Evolutionary conservation across 2,888 invertebrate genomes (phyloP).

Genomic region (Tetragnatha montana): DNA sequence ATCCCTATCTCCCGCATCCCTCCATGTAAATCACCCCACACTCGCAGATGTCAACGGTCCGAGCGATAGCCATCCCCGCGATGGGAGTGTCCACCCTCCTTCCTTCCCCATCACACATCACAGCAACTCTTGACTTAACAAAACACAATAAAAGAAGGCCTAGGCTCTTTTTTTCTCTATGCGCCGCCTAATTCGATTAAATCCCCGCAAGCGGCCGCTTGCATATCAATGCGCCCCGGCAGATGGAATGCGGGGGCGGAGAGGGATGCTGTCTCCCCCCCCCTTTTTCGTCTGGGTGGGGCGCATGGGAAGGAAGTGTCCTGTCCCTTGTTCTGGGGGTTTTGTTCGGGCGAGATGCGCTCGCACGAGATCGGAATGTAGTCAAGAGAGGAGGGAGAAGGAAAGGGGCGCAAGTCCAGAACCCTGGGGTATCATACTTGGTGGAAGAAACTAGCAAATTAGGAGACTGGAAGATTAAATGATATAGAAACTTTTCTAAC

Average conservation of each 20-base stretch:
- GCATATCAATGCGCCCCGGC: slow-evolving; percentile 27
- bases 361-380: neutral
- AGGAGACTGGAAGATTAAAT: no score
- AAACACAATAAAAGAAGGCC: neutral
- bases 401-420: neutral
- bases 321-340: neutral
- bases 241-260: slow-evolving; percentile 40
- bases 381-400: neutral
- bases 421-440: neutral
- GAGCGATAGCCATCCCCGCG: neutral
- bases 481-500: no score
- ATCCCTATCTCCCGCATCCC: neutral
- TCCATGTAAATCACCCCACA: neutral
- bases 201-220: slow-evolving; percentile 33
- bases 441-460: no score
- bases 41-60: neutral
- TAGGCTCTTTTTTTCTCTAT: neutral
- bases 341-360: neutral
- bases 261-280: slow-evolving; percentile 17
- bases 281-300: slow-evolving; percentile 1
- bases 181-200: slow-evolving; percentile 49
- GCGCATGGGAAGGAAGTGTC: slow-evolving; percentile 1
- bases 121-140: neutral
- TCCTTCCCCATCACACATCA: neutral
- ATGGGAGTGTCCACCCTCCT: neutral